Percentiles rank a stretch among this genome's conserved stretches.
Evolutionary conservation across 2,797 vertebrate genomes (phyloP).

Genomic region (Bradypus variegatus): DNA sequence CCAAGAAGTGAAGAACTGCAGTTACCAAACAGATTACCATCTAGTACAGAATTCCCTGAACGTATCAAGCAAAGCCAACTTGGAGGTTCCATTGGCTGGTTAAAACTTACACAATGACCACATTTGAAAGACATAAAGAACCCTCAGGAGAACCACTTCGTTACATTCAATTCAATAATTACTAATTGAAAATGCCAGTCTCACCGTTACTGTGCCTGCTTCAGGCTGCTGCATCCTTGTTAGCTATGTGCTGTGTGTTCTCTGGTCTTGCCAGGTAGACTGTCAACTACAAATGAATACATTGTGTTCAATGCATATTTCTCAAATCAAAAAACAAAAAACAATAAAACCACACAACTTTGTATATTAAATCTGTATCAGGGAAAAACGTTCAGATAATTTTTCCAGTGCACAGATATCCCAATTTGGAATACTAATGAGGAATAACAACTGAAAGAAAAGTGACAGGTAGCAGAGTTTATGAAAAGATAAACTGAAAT

Average conservation of each 20-base stretch:
- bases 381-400: not conserved
- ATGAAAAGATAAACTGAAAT: constrained; percentile 18
- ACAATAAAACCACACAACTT: not conserved
- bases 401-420: constrained; percentile 6
- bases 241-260: not conserved
- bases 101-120: not conserved
- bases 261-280: not conserved
- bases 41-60: not conserved
- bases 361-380: not conserved
- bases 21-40: not conserved
- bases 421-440: not conserved
- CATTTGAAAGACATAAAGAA: not conserved
- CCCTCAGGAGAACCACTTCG: not conserved
- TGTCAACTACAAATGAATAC: not conserved
- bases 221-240: not conserved
- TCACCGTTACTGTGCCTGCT: not conserved
- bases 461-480: not conserved
- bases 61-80: not conserved
- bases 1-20: too few species aligned
- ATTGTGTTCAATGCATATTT: not conserved
- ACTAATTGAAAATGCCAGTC: not conserved
- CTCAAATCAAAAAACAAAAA: not conserved
- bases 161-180: not conserved
- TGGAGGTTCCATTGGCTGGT: not conserved
- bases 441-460: constrained; percentile 8